phyloP scores from a whole-genome alignment of 2,797 vertebrate species.

The Jordanella pulchra region DNA sequence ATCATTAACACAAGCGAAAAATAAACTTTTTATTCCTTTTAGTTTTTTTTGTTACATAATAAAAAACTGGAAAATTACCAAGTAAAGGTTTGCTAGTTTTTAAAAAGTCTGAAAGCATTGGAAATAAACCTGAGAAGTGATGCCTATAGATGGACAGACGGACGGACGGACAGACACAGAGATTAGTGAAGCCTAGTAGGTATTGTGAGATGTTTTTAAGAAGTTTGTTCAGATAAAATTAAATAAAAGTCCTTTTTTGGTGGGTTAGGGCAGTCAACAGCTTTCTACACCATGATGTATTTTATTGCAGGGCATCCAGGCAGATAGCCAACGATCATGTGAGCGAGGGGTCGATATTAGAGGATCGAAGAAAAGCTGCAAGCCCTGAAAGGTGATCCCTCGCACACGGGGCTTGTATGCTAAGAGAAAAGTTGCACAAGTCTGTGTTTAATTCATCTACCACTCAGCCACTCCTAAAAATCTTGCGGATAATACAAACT shows the following conservation, averaged over 20 bases:
- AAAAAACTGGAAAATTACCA: not conserved
- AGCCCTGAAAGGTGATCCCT: constrained; percentile 46
- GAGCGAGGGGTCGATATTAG: constrained; percentile 27
- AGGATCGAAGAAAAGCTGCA: constrained; percentile 27
- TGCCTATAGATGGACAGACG: not conserved
- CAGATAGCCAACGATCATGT: constrained; percentile 48
- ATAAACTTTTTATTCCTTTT: not conserved
- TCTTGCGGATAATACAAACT: not conserved
- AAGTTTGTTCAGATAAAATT: not conserved
- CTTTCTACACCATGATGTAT: constrained; percentile 15
- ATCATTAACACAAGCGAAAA: no score
- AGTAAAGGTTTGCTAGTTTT: not conserved
- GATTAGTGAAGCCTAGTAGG: not conserved
- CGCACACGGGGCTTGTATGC: constrained; percentile 11
- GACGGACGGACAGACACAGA: not conserved
- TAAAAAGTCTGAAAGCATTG: not conserved
- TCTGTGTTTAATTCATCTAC: not conserved
- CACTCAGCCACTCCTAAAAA: not conserved
- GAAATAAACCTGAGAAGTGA: not conserved
- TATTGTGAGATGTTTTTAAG: constrained; percentile 3
- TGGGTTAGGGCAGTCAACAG: not conserved
- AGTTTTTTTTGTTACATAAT: not conserved
- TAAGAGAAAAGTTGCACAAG: constrained; percentile 30
- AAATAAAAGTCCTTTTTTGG: not conserved
- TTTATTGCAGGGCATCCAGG: constrained; percentile 18